Base-by-base conservation (phyloP, 2,113 vertebrate genomes). In the Carassius carassius region DNA sequence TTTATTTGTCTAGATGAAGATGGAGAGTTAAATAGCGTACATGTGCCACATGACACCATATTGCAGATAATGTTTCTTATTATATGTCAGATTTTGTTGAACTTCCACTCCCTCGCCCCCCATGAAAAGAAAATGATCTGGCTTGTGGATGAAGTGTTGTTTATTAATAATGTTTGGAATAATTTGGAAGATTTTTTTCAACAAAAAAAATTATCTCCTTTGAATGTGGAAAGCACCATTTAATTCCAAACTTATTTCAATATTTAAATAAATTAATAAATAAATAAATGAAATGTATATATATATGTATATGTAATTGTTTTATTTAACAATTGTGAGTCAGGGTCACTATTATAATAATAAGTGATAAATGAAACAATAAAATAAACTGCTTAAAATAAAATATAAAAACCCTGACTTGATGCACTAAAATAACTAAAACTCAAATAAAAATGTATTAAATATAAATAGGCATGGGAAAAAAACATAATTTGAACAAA, bases 1-100 rank as follows among this genome's bases (percentile, higher is more conserved):
- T 89, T 89, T 87, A 89, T 87, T 89, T 87, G 81, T 86, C 72
- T 84, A 78, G 86, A 85, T 85, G 84, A 83, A 78, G 82, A 84
- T 74, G 86, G 79, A 87, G 32, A 49, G 25, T 51, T 78, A 23
- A 72, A 83, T 74, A n/a, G 77, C 81, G 85, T 54, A 72, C 84
- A 63, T 90, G 86, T 88, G 87, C 76, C 35, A 72, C 69, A 72
- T 41, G 69, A 72, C 35, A 72, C 69, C 69, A n/a, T 23, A 23
- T 74, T 74, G 70, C 25, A 49, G 70, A 74, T 74, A 74, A 74
- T 49, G 70, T 74, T 47, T 74, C 70, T 74, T 49, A 74, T 74
- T 74, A 49, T n/a, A 74, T 4, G 37, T 74, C 37, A 16, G 41
- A 74, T 16, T 49, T 14, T 23, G 41, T 74, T 49, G 3, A 49